A percentile compares a stretch with the other conserved stretches of the same genome.
Evolutionary conservation across 2,113 vertebrate genomes (phyloP).

Genomic region (Phrynocephalus versicolor): DNA sequence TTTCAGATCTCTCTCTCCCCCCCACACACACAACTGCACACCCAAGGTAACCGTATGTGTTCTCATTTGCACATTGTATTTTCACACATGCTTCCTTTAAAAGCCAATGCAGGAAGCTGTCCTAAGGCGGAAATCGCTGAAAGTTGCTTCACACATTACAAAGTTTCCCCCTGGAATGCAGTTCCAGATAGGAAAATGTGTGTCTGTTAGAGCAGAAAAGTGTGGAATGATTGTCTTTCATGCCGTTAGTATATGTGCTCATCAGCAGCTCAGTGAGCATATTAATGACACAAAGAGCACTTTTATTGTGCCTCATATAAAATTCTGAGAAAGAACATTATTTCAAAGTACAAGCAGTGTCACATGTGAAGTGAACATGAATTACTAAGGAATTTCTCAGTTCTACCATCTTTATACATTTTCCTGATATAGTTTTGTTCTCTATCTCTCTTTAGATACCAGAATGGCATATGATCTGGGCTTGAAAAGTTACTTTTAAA

Average conservation of each 20-base stretch:
- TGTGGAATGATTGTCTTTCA: neutral
- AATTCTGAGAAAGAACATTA: neutral
- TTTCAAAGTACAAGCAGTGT: neutral
- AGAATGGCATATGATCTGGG: neutral
- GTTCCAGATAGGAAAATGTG: conserved; percentile 7
- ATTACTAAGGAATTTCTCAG: neutral
- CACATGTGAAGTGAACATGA: neutral
- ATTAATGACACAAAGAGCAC: neutral
- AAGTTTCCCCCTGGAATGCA: neutral
- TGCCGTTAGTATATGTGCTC: neutral
- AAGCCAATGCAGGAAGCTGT: neutral
- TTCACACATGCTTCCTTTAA: neutral
- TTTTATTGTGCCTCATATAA: neutral
- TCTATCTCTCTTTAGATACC: neutral
- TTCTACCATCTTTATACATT: neutral
- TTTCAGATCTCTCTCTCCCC: neutral
- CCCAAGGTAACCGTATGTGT: neutral
- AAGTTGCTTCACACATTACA: neutral
- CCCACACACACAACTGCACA: no score
- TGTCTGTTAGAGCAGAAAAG: neutral
- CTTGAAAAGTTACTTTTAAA: neutral
- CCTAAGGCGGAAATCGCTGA: neutral
- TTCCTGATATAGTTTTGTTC: neutral
- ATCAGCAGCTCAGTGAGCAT: neutral
- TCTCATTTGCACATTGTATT: neutral